Evolutionary conservation across 2,888 invertebrate genomes (phyloP).

Genomic region (Dynastes maya): DNA sequence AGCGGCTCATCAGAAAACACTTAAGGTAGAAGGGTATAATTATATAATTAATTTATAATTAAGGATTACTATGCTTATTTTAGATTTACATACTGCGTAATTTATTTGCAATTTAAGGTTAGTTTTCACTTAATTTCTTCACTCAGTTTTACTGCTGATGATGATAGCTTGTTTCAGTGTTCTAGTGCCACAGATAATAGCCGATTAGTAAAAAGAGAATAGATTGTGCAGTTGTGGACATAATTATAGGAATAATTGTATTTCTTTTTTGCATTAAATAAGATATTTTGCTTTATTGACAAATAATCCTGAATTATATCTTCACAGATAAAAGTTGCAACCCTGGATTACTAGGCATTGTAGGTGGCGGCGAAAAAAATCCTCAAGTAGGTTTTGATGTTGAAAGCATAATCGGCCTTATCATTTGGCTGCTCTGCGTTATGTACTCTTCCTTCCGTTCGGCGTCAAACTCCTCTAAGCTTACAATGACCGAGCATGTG

Average conservation of each 20-base stretch:
- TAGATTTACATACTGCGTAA: too few relatives aligned
- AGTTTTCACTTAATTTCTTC: too few relatives aligned
- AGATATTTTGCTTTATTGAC: neutral
- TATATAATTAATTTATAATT: too few relatives aligned
- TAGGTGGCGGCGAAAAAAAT: conserved; percentile 62
- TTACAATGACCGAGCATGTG: conserved; percentile 89
- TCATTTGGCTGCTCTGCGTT: conserved; percentile 96
- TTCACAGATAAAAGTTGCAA: conserved; percentile 81
- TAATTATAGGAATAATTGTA: neutral
- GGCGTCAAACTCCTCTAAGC: conserved; percentile 92
- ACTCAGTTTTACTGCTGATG: too few relatives aligned
- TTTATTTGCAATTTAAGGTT: too few relatives aligned
- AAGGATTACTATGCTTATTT: too few relatives aligned
- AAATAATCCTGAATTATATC: neutral
- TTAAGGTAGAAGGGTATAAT: too few relatives aligned
- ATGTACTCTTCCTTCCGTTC: conserved; percentile 96
- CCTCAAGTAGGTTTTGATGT: conserved; percentile 82
- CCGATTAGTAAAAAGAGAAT: too few relatives aligned
- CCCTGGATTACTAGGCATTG: conserved; percentile 77
- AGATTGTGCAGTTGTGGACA: neutral
- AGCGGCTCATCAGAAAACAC: too few relatives aligned
- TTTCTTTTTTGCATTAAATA: too few relatives aligned
- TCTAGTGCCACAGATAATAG: too few relatives aligned
- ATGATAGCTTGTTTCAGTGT: too few relatives aligned
- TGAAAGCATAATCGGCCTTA: conserved; percentile 92